Evolutionary conservation across 2,888 invertebrate species (phyloP).

Genomic region (Lordiphosa andalusiaca): DNA sequence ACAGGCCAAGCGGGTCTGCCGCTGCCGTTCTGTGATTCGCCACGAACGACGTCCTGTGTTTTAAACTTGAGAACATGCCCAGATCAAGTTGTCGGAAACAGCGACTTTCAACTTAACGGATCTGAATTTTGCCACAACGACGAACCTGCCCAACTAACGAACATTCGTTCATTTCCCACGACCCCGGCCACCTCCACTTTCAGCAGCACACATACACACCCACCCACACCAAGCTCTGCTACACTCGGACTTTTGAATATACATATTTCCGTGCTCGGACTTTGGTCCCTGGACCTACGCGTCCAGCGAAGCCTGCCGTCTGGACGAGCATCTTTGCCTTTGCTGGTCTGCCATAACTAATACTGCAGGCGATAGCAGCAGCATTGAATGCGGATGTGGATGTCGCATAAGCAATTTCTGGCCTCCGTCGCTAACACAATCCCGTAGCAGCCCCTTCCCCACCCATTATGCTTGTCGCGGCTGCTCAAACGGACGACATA

Average conservation of each 20-base stretch:
- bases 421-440: conserved; percentile 28
- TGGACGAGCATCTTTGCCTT: conserved; percentile 51
- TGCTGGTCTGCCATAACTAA: conserved; percentile 57
- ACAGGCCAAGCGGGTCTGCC: conserved; percentile 5
- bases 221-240: conserved; percentile 3
- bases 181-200: conserved; percentile 9
- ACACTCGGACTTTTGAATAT: conserved; percentile 23
- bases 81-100: conserved; percentile 73
- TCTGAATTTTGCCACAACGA: conserved; percentile 49
- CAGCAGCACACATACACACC: conserved; percentile 16
- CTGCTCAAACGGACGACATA: conserved; percentile 49
- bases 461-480: conserved; percentile 27
- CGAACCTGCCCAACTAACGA: conserved; percentile 20
- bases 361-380: conserved; percentile 58
- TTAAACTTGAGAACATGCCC: conserved; percentile 67
- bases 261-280: conserved; percentile 36
- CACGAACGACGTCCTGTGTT: conserved; percentile 38
- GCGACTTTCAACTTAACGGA: conserved; percentile 63
- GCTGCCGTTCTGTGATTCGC: conserved; percentile 24
- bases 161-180: conserved; percentile 11
- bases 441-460: conserved; percentile 11
- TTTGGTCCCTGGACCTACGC: conserved; percentile 40
- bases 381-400: conserved; percentile 63
- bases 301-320: conserved; percentile 32
- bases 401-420: conserved; percentile 76